These are phyloP conservation scores for Drosophila algonquin DNA, from an alignment of 2,888 invertebrate genomes.

Conservation along the genomic window DNA sequence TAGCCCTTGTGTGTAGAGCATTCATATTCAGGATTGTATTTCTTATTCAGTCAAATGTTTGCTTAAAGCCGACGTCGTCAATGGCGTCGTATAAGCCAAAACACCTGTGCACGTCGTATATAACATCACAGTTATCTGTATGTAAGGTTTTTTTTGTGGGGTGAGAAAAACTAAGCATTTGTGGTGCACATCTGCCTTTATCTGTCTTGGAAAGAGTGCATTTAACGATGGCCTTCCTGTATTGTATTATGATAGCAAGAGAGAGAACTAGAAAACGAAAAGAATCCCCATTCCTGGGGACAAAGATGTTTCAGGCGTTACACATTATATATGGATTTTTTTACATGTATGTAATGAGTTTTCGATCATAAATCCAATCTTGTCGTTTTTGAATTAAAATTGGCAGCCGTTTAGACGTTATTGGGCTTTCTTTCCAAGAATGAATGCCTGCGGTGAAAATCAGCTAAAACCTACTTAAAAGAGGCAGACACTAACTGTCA, in stretches of 20 bases:
- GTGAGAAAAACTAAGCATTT: too few species aligned
- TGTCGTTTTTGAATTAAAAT: constrained; percentile 32
- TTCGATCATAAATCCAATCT: background rate
- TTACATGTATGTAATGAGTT: constrained; percentile 17
- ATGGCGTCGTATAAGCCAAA: constrained; percentile 35
- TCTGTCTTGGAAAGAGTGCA: too few species aligned
- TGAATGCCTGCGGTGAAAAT: constrained; percentile 54
- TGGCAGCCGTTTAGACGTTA: constrained; percentile 40
- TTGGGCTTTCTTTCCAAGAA: constrained; percentile 52
- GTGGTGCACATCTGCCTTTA: too few species aligned
- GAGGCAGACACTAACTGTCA: constrained; percentile 54
- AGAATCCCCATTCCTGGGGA: background rate
- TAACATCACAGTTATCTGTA: background rate
- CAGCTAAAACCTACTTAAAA: constrained; percentile 53
- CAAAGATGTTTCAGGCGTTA: background rate
- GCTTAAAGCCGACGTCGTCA: constrained; percentile 17
- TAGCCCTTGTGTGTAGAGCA: too few species aligned
- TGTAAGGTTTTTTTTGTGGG: background rate
- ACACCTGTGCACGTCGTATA: constrained; percentile 48
- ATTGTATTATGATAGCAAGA: too few species aligned
- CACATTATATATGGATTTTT: background rate
- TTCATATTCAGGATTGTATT: constrained; percentile 25
- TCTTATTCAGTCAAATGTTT: constrained; percentile 50
- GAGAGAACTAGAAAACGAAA: too few species aligned
- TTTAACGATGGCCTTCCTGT: too few species aligned